phyloP scores from a whole-genome alignment of 2,888 invertebrate species.

The Proisotoma minuta region DNA sequence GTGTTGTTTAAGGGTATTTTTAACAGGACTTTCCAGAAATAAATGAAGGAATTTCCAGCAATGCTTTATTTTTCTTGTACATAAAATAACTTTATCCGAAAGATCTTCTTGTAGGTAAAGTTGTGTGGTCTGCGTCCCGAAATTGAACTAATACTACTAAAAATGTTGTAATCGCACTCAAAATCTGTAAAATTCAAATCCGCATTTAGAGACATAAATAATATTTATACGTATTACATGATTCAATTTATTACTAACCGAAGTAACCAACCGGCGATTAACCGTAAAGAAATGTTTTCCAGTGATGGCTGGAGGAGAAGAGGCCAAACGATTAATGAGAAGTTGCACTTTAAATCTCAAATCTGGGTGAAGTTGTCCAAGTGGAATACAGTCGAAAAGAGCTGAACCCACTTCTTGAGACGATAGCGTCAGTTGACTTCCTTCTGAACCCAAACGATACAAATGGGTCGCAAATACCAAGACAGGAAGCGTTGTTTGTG shows the following conservation, averaged over 20 bases:
- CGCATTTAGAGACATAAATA: too few relatives aligned
- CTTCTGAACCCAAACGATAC: constrained; percentile 21
- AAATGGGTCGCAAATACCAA: constrained; percentile 25
- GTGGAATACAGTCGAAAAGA: constrained; percentile 21
- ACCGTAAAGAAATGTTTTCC: constrained; percentile 32
- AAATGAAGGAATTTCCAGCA: too few relatives aligned
- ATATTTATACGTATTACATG: too few relatives aligned
- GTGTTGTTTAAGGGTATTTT: too few relatives aligned
- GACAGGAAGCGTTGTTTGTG: constrained; percentile 20
- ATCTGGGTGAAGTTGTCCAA: constrained; percentile 20
- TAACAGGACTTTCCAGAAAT: too few relatives aligned
- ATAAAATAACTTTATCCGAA: not conserved
- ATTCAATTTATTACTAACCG: constrained; percentile 25
- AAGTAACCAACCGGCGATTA: constrained; percentile 33
- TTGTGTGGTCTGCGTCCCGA: not conserved
- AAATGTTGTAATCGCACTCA: not conserved
- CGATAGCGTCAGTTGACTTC: constrained; percentile 20
- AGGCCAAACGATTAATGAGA: constrained; percentile 14
- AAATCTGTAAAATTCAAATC: too few relatives aligned
- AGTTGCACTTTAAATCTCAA: constrained; percentile 30
- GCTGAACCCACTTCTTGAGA: constrained; percentile 21
- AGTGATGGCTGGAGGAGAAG: constrained; percentile 28
- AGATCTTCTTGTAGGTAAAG: not conserved
- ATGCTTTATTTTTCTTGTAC: too few relatives aligned
- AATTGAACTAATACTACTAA: not conserved